A percentile compares a stretch with the other conserved stretches of the same genome.
Evolutionary conservation across 2,888 invertebrate genomes (phyloP).

Genomic region (Trichopria drosophilae): DNA sequence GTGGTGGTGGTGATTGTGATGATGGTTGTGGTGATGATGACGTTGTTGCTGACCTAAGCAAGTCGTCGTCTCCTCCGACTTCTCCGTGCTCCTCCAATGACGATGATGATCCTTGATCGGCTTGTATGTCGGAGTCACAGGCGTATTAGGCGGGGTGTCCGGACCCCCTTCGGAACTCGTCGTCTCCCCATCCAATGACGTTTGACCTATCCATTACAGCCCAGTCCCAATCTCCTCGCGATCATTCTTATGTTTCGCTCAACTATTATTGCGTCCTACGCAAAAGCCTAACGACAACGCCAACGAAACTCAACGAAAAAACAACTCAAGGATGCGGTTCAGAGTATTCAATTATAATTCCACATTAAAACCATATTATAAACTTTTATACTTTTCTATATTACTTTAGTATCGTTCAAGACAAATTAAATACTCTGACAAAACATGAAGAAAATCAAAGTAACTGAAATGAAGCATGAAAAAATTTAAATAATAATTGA

Average conservation of each 20-base stretch:
- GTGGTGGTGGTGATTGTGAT: slow-evolving; percentile 58
- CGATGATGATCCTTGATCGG: slow-evolving; percentile 47
- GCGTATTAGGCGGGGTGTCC: slow-evolving; percentile 58
- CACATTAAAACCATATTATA: too few species aligned
- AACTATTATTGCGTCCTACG: slow-evolving; percentile 55
- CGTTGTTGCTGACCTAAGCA: slow-evolving; percentile 53
- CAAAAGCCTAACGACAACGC: slow-evolving; percentile 57
- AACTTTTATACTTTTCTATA: too few species aligned
- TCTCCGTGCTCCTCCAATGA: slow-evolving; percentile 52
- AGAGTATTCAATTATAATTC: slow-evolving; percentile 49
- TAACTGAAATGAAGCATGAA: background rate
- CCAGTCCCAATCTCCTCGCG: slow-evolving; percentile 53
- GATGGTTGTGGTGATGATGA: slow-evolving; percentile 53
- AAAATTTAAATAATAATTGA: slow-evolving; percentile 12
- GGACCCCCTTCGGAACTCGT: slow-evolving; percentile 53
- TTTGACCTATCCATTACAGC: slow-evolving; percentile 58
- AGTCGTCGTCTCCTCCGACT: slow-evolving; percentile 43
- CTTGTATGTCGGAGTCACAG: slow-evolving; percentile 55
- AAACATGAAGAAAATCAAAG: slow-evolving; percentile 19
- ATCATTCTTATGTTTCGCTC: slow-evolving; percentile 40
- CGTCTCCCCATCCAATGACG: slow-evolving; percentile 56
- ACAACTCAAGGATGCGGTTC: slow-evolving; percentile 34
- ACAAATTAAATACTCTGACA: slow-evolving; percentile 26
- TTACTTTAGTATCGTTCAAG: too few species aligned
- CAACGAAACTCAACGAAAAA: slow-evolving; percentile 52